Evolutionary conservation across 1,140 invertebrate species (phyloP).

Genomic region (Brachionus calyciflorus): DNA sequence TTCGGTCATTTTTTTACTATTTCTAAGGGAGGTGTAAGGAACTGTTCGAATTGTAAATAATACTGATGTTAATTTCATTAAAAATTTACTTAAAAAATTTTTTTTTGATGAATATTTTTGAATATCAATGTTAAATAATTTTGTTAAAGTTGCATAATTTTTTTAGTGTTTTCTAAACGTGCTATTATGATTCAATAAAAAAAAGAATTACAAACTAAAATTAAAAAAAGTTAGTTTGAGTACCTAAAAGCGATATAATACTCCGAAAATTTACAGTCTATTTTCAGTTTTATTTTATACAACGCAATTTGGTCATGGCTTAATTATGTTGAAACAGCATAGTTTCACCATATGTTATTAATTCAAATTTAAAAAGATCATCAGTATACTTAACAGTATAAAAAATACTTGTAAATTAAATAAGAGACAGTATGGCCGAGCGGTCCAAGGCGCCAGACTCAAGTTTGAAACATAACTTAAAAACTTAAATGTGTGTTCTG

Average conservation of each 20-base stretch:
- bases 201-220: background rate
- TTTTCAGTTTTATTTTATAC: too few species aligned
- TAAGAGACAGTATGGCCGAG: too few species aligned
- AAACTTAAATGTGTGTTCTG: too few species aligned
- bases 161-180: background rate
- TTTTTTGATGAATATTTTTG: background rate
- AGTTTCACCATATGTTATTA: too few species aligned
- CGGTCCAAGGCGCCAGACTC: too few species aligned
- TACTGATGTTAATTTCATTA: background rate
- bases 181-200: background rate
- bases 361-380: too few species aligned
- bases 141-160: background rate
- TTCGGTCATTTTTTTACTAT: background rate
- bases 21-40: background rate
- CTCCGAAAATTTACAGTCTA: too few species aligned
- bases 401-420: too few species aligned
- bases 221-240: background rate
- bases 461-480: too few species aligned
- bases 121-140: background rate
- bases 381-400: too few species aligned
- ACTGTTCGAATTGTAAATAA: background rate
- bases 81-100: background rate
- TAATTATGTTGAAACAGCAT: too few species aligned
- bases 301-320: too few species aligned
- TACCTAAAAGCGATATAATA: background rate